Base-by-base conservation (phyloP, 2,113 vertebrate genomes). In the Xerus inauris region DNA sequence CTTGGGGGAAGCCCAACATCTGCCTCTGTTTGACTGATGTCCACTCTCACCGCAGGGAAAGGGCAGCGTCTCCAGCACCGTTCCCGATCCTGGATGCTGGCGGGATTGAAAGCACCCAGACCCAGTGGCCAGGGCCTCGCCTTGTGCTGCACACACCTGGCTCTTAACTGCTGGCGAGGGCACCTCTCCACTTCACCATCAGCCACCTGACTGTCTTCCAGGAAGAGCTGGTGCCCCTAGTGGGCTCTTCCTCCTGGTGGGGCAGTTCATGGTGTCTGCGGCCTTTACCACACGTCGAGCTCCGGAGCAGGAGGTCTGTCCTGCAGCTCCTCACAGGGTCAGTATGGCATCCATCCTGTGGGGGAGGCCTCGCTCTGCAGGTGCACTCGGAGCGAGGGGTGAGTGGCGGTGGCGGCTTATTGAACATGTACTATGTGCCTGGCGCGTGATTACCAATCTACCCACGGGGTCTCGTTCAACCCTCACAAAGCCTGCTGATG, bases 391-490 rank as follows among this genome's bases (percentile, higher is more conserved):
- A 12, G 76, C 5, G 3, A 49, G 49, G 12, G 49, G 49, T 12
- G 5, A 51, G 49, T 51, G 49, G 49, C 12, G 16, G 49, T 13
- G 32, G 0, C 0, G 6, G 42, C 4, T 5, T 17, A 47, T 8
- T 11, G 38, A 28, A 8, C 35, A 13, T 20, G 7, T 6, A 1
- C 13, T 10, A 4, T 3, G 26, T 6, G 26, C 62, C 8, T 26
- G 12, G 47, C 3, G 0, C 17, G 19, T 9, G 12, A 24, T 11
- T 2, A 4, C 0, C 24, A 1, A 0, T 28, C 9, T 19, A 1
- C 19, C 8, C 42, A 0, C 1, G 1, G 35, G 67, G 30, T 38
- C 72, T 85, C 64, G 24, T 6, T 1, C 16, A 16, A 30, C 51
- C 32, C 13, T 57, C 13, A 2, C 26, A 0, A 10, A 69, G 12